These are phyloP conservation scores for Amiota mariae DNA, from an alignment of 2,888 invertebrate species.

Conservation along the genomic window DNA sequence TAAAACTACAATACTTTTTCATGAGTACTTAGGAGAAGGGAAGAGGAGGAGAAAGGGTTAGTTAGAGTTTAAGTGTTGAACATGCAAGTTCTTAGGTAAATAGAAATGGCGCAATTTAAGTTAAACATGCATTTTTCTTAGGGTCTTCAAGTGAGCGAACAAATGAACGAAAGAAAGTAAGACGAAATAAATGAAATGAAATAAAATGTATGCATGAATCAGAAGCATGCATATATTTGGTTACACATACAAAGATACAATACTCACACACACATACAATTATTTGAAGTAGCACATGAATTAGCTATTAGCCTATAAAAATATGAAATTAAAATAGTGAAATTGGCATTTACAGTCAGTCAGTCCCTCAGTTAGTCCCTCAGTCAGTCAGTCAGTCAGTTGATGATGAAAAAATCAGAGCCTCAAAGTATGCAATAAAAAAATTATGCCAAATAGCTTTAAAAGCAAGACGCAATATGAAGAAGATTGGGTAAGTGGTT, in stretches of 20 bases:
- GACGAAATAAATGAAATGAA: constrained; percentile 27
- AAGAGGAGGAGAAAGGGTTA: background rate
- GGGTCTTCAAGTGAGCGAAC: background rate
- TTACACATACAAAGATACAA: background rate
- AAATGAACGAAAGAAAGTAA: background rate
- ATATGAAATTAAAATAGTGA: constrained; percentile 53
- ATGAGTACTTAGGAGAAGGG: background rate
- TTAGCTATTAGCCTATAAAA: constrained; percentile 59
- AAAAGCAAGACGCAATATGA: background rate
- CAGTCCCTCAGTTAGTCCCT: background rate
- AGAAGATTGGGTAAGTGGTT: background rate
- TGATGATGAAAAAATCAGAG: constrained; percentile 6
- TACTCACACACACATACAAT: constrained; percentile 1
- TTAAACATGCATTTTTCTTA: constrained; percentile 25
- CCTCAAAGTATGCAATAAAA: constrained; percentile 21
- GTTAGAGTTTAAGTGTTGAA: constrained; percentile 3
- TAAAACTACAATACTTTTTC: background rate
- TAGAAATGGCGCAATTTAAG: constrained; percentile 2
- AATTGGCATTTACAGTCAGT: constrained; percentile 51
- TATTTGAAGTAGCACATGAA: constrained; percentile 39
- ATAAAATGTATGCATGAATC: constrained; percentile 39
- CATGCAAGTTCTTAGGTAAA: constrained; percentile 25
- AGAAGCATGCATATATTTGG: constrained; percentile 48
- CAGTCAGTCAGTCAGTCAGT: background rate
- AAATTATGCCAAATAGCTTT: background rate